phyloP scores from a whole-genome alignment of 2,888 invertebrate genomes.

The Xylota segnis region DNA sequence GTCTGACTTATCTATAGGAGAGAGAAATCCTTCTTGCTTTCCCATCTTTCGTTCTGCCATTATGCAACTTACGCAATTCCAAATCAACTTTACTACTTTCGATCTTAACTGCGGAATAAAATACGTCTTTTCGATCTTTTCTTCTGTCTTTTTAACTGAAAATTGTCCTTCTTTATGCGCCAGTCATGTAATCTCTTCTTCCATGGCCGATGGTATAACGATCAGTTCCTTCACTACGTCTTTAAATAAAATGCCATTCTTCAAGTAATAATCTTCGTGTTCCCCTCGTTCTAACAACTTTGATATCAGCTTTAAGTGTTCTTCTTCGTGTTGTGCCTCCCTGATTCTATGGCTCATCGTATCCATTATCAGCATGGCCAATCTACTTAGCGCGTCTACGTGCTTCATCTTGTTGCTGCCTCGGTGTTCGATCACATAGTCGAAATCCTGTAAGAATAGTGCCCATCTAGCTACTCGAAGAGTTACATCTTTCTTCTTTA shows the following conservation, averaged over 20 bases:
- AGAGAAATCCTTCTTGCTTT: not conserved
- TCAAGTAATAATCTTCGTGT: not conserved
- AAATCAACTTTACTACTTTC: not conserved
- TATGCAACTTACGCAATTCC: not conserved
- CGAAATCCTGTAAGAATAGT: no score
- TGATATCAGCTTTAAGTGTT: not conserved
- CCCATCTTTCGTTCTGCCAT: not conserved
- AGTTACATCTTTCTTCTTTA: no score
- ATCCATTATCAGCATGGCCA: no score
- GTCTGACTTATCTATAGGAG: not conserved
- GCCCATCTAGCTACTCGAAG: no score
- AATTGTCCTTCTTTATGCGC: conserved; percentile 1
- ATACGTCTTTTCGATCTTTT: conserved; percentile 4
- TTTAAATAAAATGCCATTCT: conserved; percentile 1
- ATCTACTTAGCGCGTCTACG: no score
- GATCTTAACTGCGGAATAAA: not conserved
- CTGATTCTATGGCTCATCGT: no score
- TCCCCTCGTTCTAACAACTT: not conserved
- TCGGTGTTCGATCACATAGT: no score
- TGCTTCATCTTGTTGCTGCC: no score
- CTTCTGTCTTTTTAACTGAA: conserved; percentile 4
- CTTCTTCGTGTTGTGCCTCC: no score
- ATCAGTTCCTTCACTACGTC: not conserved
- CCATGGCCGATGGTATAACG: conserved; percentile 1
- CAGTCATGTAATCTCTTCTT: not conserved